Base-by-base conservation (phyloP, 53 echinoderm and acorn worm genomes). In the Echinometra lucunter region DNA sequence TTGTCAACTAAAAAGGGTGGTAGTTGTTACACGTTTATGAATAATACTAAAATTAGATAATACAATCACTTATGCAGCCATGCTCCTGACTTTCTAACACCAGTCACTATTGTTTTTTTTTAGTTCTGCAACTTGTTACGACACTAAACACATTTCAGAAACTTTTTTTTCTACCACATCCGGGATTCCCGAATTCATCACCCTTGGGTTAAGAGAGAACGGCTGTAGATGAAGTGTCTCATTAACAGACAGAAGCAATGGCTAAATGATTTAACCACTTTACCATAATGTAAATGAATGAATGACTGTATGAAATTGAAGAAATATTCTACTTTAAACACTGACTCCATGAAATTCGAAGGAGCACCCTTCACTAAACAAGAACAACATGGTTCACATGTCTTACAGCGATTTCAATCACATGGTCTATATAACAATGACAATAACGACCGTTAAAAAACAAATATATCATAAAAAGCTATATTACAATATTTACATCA, bases 401-500 rank as follows among this genome's bases (percentile, higher is more conserved):
- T 78, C 19, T 40, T 42, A 78, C 7, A 78, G 19, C 21, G 42
- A 38, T 40, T 78, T 78, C 38, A 78, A 23, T 42, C 40, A 40
- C 78, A 42, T 42, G 66, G 66, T 66, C 10, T 66, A 66, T 66
- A n/a, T 27, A 27, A 66, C 66, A 28, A 28, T 27, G 28, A 28
- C 27, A 28, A 66, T 28, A 78, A 40, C 78, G 49, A 85, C 81
- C 25, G 18, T 10, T 85, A 45, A 85, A 1, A 85, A n/a, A 8
- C 18, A 18, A 27, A 11, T 8, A 27, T 85, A 49, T 85, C n/a
- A 85, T 85, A 85, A 85, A 85, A 85, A 85, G 45, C 47, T 85
- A 49, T 85, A 18, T 28, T 85, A 85, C 85, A 85, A 85, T 85
- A 85, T 85, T 85, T 85, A 85, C 85, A 85, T 45, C n/a, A 4